Evolutionary conservation across 1,140 invertebrate genomes (phyloP).

Genomic region (Rhizoglyphus robini): DNA sequence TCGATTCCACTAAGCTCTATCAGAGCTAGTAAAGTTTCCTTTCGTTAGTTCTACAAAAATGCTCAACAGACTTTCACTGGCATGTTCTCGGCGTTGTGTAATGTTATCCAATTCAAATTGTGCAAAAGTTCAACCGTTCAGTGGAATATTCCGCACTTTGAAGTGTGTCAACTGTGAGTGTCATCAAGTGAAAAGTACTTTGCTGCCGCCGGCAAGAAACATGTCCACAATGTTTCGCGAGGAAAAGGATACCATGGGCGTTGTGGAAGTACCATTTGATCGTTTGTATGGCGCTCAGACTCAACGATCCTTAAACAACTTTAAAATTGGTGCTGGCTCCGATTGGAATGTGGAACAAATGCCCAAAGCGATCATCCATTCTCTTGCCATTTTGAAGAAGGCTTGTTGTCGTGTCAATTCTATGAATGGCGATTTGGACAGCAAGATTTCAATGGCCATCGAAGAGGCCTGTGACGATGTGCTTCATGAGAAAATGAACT

Average conservation of each 20-base stretch:
- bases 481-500: constrained; percentile 51
- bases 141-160: no score
- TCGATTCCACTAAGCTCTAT: no score
- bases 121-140: no score
- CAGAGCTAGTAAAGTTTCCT: no score
- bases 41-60: no score
- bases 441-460: constrained; percentile 73
- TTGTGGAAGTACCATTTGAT: constrained; percentile 76
- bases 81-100: no score
- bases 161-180: no score
- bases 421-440: constrained; percentile 68
- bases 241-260: constrained; percentile 86
- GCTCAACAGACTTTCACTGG: no score
- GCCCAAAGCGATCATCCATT: constrained; percentile 57
- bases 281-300: constrained; percentile 98
- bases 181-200: no score
- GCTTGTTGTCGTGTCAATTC: constrained; percentile 90
- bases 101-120: no score
- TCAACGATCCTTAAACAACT: constrained; percentile 84
- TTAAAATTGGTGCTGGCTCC: constrained; percentile 73
- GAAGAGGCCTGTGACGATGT: constrained; percentile 84
- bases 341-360: constrained; percentile 24
- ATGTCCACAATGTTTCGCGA: constrained; percentile 33
- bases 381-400: constrained; percentile 94
- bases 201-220: background rate